phyloP scores from a whole-genome alignment of 2,113 vertebrate genomes.

The Pituophis catenifer region DNA sequence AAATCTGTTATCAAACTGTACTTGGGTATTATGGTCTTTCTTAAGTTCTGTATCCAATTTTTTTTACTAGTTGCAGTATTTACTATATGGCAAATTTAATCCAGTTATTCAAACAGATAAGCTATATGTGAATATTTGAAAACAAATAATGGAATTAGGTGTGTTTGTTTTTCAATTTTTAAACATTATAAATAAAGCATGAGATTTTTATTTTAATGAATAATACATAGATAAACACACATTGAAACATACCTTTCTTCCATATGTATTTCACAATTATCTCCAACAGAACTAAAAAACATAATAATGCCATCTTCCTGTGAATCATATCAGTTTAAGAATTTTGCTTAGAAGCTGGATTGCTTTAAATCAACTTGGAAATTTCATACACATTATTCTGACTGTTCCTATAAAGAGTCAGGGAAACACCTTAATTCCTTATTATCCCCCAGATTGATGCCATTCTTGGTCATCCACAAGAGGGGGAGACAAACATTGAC shows the following conservation, averaged over 20 bases:
- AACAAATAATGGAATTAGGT: background rate
- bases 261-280: background rate
- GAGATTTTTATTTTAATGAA: background rate
- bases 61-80: background rate
- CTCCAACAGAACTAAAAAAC: background rate
- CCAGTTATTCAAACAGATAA: background rate
- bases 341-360: background rate
- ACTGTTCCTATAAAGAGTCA: background rate
- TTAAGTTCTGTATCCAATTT: background rate
- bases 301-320: background rate
- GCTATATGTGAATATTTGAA: background rate
- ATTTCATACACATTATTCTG: background rate
- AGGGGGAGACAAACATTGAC: background rate
- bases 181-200: background rate
- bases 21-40: no score
- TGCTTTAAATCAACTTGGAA: background rate
- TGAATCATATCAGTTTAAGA: background rate
- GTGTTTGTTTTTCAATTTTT: background rate
- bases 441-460: background rate
- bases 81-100: background rate
- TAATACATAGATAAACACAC: background rate
- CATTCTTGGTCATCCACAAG: background rate
- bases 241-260: background rate
- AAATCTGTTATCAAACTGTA: background rate
- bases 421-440: background rate